Evolutionary conservation across 2,113 vertebrate species (phyloP).

Genomic region (Eleginops maclovinus): DNA sequence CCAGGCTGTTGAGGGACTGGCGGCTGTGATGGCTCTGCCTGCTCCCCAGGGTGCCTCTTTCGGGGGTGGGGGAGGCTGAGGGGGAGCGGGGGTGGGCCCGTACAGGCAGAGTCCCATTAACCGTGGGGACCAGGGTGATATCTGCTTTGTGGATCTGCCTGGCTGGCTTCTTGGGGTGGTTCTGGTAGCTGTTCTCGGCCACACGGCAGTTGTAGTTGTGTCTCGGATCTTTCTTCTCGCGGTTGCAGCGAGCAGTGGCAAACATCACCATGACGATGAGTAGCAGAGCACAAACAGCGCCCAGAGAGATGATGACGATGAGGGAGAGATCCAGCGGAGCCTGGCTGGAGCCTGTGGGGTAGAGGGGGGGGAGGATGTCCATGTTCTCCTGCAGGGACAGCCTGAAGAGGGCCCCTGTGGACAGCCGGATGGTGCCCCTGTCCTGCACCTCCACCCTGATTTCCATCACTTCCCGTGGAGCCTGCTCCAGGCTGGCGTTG

Average conservation of each 20-base stretch:
- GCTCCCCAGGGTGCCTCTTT: constrained; percentile 91
- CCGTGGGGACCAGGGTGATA: constrained; percentile 93
- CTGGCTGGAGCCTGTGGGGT: constrained; percentile 86
- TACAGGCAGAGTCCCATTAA: constrained; percentile 94
- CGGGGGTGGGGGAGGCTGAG: constrained; percentile 90
- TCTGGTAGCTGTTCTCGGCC: constrained; percentile 95
- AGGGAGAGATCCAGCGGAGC: constrained; percentile 90
- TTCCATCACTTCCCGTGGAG: constrained; percentile 86
- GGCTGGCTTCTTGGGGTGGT: constrained; percentile 95
- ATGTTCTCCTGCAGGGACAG: constrained; percentile 85
- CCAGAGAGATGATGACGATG: constrained; percentile 96
- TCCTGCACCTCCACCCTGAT: constrained; percentile 92
- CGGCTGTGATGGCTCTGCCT: constrained; percentile 95
- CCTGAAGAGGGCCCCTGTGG: constrained; percentile 88
- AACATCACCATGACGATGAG: constrained; percentile 96
- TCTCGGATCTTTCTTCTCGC: constrained; percentile 95
- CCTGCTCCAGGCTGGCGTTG: constrained; percentile 89
- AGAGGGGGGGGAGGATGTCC: constrained; percentile 85
- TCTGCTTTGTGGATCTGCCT: constrained; percentile 98
- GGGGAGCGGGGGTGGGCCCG: constrained; percentile 92
- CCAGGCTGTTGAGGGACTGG: constrained; percentile 97
- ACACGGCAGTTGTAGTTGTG: constrained; percentile 95
- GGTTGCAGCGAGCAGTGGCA: constrained; percentile 89
- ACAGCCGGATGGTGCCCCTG: constrained; percentile 88
- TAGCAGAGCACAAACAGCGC: constrained; percentile 91